phyloP scores from a whole-genome alignment of 2,888 invertebrate species.

The Agrochola litura region DNA sequence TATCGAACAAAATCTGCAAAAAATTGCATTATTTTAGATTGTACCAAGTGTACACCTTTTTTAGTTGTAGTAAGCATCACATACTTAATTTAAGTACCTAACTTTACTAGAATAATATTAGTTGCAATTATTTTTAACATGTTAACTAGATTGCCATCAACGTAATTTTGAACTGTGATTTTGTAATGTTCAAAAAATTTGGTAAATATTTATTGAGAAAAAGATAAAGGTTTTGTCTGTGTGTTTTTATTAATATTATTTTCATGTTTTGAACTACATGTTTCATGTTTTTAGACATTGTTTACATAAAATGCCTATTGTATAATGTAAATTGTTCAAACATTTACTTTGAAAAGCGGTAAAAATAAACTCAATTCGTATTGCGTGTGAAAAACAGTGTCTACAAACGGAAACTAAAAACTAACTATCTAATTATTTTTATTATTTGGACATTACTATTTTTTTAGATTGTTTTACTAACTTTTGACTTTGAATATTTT shows the following conservation, averaged over 20 bases:
- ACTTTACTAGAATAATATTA: constrained; percentile 73
- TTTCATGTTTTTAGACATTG: constrained; percentile 49
- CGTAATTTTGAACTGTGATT: constrained; percentile 89
- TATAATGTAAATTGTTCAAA: neutral
- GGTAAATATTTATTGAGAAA: constrained; percentile 66
- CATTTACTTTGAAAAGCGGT: neutral
- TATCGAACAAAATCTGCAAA: constrained; percentile 56
- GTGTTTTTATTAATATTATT: constrained; percentile 67
- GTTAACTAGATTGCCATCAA: constrained; percentile 85
- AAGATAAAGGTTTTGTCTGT: constrained; percentile 72
- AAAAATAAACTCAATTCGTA: neutral
- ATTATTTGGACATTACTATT: constrained; percentile 60
- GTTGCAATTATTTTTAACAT: constrained; percentile 75
- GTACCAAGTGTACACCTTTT: constrained; percentile 62
- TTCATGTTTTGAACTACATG: constrained; percentile 41
- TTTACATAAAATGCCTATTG: constrained; percentile 22
- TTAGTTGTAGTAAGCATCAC: constrained; percentile 73
- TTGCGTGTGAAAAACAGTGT: constrained; percentile 39
- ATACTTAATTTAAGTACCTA: constrained; percentile 83
- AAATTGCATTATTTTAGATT: constrained; percentile 52
- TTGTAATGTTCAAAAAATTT: constrained; percentile 85
- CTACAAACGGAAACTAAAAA: constrained; percentile 35
- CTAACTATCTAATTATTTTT: constrained; percentile 40
- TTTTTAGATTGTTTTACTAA: constrained; percentile 60
- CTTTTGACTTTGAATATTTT: constrained; percentile 58